phyloP scores from a whole-genome alignment of 2,888 invertebrate genomes.

The Drosophila mimica region DNA sequence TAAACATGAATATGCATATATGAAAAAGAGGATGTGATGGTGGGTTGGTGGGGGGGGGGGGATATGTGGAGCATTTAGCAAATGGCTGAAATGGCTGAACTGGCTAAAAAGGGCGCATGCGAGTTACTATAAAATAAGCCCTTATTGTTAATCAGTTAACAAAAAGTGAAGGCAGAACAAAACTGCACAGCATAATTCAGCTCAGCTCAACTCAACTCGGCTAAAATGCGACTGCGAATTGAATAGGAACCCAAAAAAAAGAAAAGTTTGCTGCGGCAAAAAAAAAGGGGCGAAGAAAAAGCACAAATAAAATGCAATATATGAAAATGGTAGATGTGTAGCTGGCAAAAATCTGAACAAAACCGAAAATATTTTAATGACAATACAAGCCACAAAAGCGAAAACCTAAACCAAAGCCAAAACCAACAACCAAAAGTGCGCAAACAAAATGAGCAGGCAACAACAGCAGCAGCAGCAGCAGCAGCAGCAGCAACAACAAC shows the following conservation, averaged over 20 bases:
- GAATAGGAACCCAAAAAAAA: conserved; percentile 49
- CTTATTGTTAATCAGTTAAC: conserved; percentile 78
- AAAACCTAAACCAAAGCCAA: conserved; percentile 34
- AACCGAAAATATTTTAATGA: conserved; percentile 79
- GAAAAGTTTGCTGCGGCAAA: conserved; percentile 53
- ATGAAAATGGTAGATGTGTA: conserved; percentile 2
- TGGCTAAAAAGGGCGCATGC: conserved; percentile 20
- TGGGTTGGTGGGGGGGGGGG: too few relatives aligned
- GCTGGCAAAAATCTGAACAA: conserved; percentile 69
- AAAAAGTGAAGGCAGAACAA: conserved; percentile 58
- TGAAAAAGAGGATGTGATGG: neutral
- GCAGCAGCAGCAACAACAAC: neutral
- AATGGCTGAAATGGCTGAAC: neutral
- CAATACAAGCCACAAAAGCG: conserved; percentile 61
- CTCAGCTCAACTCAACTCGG: conserved; percentile 5
- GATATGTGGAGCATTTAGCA: neutral
- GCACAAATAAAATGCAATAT: conserved; percentile 47
- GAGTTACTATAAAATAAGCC: conserved; percentile 50
- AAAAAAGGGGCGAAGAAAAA: conserved; percentile 42
- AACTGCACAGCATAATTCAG: conserved; percentile 66
- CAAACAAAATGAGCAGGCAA: conserved; percentile 69
- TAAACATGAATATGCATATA: conserved; percentile 68
- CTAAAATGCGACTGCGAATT: conserved; percentile 57
- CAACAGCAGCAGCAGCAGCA: conserved; percentile 5
- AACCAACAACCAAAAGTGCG: conserved; percentile 53